A percentile compares a stretch with the other conserved stretches of the same genome.
phyloP scores from a whole-genome alignment of 1,140 invertebrate genomes.

The Muscidifurax raptorellus region DNA sequence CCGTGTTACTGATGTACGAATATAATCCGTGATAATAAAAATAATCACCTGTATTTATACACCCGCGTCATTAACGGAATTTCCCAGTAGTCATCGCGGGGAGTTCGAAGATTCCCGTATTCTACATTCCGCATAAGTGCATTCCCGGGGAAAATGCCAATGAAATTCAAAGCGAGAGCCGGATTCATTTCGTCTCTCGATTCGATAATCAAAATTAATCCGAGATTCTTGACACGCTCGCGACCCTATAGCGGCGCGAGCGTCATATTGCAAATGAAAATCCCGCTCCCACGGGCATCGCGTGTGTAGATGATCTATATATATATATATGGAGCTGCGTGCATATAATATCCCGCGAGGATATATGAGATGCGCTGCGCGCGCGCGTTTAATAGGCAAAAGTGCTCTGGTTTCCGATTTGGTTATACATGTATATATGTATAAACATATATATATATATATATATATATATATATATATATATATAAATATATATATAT shows the following conservation, averaged over 20 bases:
- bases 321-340: neutral
- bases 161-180: conserved; percentile 35
- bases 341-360: neutral
- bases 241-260: neutral
- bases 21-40: no score
- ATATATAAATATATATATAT: no score
- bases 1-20: no score
- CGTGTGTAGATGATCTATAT: no score
- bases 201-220: conserved; percentile 48
- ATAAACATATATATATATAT: no score
- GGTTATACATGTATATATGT: no score
- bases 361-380: neutral
- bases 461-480: no score
- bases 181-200: conserved; percentile 33
- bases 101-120: neutral
- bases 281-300: neutral
- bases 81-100: neutral
- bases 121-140: neutral
- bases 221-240: conserved; percentile 31
- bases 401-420: no score
- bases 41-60: neutral
- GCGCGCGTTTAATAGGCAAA: neutral
- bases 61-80: conserved; percentile 2
- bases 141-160: neutral
- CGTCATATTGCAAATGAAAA: conserved; percentile 42